Percentiles rank a stretch among this genome's conserved stretches.
Conservation (phyloP, 1,140 invertebrate species). For the Drosophila nigrodunni region DNA sequence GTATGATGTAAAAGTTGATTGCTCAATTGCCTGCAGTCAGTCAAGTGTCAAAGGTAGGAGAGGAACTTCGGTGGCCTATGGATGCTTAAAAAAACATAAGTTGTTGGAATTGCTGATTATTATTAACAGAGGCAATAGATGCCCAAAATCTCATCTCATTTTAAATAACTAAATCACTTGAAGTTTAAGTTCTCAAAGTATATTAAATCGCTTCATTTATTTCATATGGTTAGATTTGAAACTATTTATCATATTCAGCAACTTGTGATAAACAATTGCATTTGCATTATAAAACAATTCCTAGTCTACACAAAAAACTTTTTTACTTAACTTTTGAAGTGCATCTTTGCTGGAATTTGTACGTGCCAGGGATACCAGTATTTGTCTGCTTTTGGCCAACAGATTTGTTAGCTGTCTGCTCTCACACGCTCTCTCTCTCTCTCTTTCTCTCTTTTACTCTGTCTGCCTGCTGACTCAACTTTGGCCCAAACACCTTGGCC, state of each 20-base stretch:
- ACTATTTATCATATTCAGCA: neutral
- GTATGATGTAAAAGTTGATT: conserved; percentile 29
- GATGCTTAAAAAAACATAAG: neutral
- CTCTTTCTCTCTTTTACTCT: too few species aligned
- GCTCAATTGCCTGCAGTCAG: conserved; percentile 41
- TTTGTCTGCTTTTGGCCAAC: conserved; percentile 65
- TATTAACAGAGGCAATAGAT: too few species aligned
- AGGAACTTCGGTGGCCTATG: neutral
- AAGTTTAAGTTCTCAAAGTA: too few species aligned
- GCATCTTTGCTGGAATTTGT: conserved; percentile 8
- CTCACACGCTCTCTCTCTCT: neutral
- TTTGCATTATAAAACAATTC: neutral
- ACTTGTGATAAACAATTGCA: neutral
- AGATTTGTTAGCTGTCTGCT: conserved; percentile 75
- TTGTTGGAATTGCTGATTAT: too few species aligned
- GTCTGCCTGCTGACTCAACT: conserved; percentile 8
- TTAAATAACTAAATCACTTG: too few species aligned
- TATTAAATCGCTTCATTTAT: too few species aligned
- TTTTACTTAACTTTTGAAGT: neutral
- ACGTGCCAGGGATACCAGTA: conserved; percentile 14
- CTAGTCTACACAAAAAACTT: neutral
- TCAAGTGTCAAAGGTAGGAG: neutral
- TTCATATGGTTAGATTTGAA: too few species aligned
- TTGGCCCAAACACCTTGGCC: conserved; percentile 41
- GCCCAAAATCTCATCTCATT: too few species aligned